Evolutionary conservation across 2,113 vertebrate genomes (phyloP).

Genomic region (Neotoma lepida): DNA sequence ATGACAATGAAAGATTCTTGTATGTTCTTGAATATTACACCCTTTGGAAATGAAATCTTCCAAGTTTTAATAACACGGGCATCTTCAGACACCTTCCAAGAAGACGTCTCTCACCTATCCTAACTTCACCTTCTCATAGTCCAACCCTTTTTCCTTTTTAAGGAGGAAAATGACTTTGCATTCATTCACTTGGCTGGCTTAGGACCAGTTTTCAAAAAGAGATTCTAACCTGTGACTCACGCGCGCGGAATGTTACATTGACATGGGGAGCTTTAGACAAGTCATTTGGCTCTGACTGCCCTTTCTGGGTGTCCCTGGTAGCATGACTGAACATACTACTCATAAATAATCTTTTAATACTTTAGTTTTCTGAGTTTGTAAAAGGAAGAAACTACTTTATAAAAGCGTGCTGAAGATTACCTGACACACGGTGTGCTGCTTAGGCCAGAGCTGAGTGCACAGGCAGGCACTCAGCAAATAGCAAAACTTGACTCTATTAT

Average conservation of each 20-base stretch:
- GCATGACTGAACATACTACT: background rate
- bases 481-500: background rate
- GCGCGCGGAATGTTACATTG: background rate
- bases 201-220: background rate
- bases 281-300: background rate
- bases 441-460: background rate
- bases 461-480: background rate
- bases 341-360: slow-evolving; percentile 14
- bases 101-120: background rate
- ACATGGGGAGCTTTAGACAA: background rate
- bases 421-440: background rate
- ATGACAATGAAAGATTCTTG: background rate
- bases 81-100: background rate
- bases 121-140: background rate
- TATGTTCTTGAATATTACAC: background rate
- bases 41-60: background rate
- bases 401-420: background rate
- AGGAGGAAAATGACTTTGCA: background rate
- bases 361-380: background rate
- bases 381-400: background rate
- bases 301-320: background rate
- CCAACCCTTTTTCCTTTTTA: background rate
- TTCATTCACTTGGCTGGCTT: background rate
- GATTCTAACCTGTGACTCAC: background rate
- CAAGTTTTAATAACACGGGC: background rate